These are phyloP conservation scores for Eledone cirrhosa DNA, from an alignment of 2,888 invertebrate genomes.

Conservation along the genomic window DNA sequence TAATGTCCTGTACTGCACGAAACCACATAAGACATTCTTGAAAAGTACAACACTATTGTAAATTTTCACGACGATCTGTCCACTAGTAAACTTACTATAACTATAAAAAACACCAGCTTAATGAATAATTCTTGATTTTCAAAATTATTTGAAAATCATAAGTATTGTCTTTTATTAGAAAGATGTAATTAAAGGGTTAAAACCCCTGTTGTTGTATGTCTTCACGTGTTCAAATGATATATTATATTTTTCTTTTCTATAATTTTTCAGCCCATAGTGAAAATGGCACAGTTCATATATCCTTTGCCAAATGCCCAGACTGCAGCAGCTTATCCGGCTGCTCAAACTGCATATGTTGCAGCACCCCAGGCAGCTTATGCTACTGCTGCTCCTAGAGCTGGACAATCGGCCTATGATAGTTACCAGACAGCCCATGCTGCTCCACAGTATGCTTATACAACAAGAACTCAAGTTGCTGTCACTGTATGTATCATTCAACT, in stretches of 20 bases:
- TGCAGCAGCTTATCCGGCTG: slow-evolving; percentile 83
- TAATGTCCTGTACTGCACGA: too few species aligned
- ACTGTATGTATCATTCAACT: slow-evolving; percentile 44
- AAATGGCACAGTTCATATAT: slow-evolving; percentile 61
- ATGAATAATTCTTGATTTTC: too few species aligned
- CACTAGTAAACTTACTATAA: too few species aligned
- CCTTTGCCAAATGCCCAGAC: slow-evolving; percentile 57
- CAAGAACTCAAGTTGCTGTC: slow-evolving; percentile 61
- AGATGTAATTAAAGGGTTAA: too few species aligned
- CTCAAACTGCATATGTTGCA: slow-evolving; percentile 83
- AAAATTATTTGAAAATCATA: too few species aligned
- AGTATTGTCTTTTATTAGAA: too few species aligned
- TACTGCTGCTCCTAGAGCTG: slow-evolving; percentile 82
- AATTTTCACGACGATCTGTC: too few species aligned
- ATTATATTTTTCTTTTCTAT: background rate
- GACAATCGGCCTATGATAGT: slow-evolving; percentile 68
- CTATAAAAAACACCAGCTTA: too few species aligned
- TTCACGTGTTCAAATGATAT: background rate
- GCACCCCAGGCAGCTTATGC: slow-evolving; percentile 87
- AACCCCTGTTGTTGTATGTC: background rate
- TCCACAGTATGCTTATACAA: slow-evolving; percentile 62
- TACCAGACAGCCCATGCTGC: slow-evolving; percentile 62
- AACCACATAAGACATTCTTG: too few species aligned
- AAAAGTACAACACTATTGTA: too few species aligned
- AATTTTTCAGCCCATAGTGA: slow-evolving; percentile 30